These are phyloP conservation scores for Pogonus chalceus DNA, from an alignment of 1,140 invertebrate species.

Conservation along the genomic window DNA sequence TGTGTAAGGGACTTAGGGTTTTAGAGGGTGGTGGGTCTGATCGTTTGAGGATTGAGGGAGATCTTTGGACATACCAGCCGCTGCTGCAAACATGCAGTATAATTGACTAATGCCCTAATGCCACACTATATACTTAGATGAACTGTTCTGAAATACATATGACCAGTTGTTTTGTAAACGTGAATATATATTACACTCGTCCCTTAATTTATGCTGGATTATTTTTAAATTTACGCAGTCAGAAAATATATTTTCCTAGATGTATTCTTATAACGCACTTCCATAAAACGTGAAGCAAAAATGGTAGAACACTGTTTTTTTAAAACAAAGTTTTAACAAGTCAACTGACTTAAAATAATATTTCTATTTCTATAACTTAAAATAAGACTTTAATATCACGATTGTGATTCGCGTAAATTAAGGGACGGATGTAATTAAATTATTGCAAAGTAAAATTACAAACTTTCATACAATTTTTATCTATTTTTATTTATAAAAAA, in stretches of 20 bases:
- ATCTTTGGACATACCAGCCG: neutral
- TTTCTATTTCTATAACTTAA: too few relatives aligned
- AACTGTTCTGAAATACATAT: slow-evolving; percentile 7
- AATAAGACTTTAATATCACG: neutral
- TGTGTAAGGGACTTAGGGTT: neutral
- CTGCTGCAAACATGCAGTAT: slow-evolving; percentile 12
- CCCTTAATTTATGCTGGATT: neutral
- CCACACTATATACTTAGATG: slow-evolving; percentile 10
- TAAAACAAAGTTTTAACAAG: neutral
- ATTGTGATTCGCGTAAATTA: neutral
- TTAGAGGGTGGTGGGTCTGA: neutral
- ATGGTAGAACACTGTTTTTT: neutral
- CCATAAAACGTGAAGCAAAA: too few relatives aligned
- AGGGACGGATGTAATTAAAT: too few relatives aligned
- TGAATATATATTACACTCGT: neutral
- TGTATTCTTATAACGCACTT: too few relatives aligned
- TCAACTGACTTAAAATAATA: too few relatives aligned
- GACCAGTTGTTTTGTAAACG: neutral
- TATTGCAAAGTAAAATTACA: too few relatives aligned
- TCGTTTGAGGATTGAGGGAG: neutral
- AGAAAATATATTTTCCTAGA: neutral
- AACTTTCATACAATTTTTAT: neutral
- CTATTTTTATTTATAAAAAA: neutral
- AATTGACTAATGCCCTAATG: slow-evolving; percentile 18
- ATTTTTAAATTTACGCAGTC: neutral